A percentile compares a stretch with the other conserved stretches of the same genome.
These are phyloP conservation scores for Turritopsis dohrnii DNA, from an alignment of 30 jellyfish, hydroid and myxozoan genomes.

Conservation along the genomic window DNA sequence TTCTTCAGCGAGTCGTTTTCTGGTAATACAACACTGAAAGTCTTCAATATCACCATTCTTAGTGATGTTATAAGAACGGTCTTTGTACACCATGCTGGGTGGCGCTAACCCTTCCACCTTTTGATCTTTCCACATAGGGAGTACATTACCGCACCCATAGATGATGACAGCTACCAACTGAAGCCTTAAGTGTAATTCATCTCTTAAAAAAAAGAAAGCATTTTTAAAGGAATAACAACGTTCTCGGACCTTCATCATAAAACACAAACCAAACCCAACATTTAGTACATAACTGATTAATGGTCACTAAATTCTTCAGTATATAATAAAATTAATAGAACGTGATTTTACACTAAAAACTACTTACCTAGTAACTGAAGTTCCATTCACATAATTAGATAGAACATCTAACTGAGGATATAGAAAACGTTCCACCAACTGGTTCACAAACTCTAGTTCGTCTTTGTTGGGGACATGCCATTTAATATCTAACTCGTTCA, in stretches of 20 bases:
- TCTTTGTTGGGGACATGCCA: conserved; percentile 88
- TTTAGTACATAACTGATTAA: too few relatives aligned
- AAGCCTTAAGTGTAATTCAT: conserved; percentile 55
- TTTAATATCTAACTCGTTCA: conserved; percentile 45
- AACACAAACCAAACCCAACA: not conserved
- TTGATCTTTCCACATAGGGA: conserved; percentile 64
- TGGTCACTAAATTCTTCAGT: too few relatives aligned
- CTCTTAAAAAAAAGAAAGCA: conserved; percentile 34
- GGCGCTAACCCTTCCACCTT: conserved; percentile 32
- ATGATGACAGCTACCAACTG: conserved; percentile 54
- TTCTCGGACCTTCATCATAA: too few relatives aligned
- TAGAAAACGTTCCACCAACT: conserved; percentile 42
- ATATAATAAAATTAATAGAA: not conserved
- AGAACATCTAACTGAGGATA: conserved; percentile 53
- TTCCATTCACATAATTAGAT: conserved; percentile 44
- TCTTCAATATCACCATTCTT: not conserved
- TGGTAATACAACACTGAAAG: conserved; percentile 31
- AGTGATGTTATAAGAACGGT: conserved; percentile 9
- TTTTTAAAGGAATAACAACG: not conserved
- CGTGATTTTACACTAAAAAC: not conserved
- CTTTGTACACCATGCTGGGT: not conserved
- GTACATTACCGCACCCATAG: conserved; percentile 52
- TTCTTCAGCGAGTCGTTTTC: conserved; percentile 52
- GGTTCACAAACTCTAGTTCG: conserved; percentile 50
- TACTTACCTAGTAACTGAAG: conserved; percentile 53